Evolutionary conservation across 2,113 vertebrate genomes (phyloP).

Genomic region (Ailuropoda melanoleuca): DNA sequence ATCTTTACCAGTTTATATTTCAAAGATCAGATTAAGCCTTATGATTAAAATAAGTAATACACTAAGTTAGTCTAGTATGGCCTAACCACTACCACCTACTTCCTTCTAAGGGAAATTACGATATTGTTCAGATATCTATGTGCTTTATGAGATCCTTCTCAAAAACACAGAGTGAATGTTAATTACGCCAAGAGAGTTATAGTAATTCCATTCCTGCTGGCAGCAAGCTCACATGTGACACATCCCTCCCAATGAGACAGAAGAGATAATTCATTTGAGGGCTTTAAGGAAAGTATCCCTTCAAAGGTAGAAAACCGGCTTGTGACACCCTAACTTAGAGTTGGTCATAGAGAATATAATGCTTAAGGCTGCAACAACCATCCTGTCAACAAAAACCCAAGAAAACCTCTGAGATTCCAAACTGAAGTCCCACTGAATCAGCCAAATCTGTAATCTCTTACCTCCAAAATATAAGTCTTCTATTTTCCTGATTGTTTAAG

Average conservation of each 20-base stretch:
- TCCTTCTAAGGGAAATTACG: background rate
- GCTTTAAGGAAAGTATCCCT: background rate
- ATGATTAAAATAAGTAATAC: background rate
- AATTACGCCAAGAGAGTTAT: background rate
- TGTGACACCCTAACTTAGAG: background rate
- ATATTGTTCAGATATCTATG: background rate
- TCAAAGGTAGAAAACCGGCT: background rate
- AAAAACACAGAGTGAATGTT: background rate
- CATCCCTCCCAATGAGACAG: background rate
- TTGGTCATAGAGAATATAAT: background rate
- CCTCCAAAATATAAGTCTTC: background rate
- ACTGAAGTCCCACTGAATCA: background rate
- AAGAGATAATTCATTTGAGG: background rate
- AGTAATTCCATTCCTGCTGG: background rate
- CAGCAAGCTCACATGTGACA: background rate
- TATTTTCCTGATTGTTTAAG: background rate
- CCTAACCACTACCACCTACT: background rate
- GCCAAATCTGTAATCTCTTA: background rate
- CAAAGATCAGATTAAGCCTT: background rate
- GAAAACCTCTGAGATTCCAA: background rate
- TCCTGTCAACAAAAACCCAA: background rate
- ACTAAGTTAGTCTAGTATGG: background rate
- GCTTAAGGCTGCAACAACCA: background rate
- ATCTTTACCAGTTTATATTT: background rate
- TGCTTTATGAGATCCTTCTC: background rate